phyloP scores from a whole-genome alignment of 2,888 invertebrate species.

The Mimas tiliae region DNA sequence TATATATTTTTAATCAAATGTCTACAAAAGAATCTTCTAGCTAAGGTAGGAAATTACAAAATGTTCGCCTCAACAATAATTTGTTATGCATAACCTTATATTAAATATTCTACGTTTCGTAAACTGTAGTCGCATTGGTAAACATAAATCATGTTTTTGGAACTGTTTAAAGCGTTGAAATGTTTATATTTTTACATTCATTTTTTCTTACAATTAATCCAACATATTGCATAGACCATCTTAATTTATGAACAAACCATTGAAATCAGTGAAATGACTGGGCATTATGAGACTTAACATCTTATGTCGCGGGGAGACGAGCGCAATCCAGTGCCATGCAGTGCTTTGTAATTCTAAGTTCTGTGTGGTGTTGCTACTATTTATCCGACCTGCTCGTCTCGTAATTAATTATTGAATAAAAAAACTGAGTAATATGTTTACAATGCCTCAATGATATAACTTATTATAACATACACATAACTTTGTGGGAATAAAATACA shows the following conservation, averaged over 20 bases:
- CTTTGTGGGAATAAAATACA: slow-evolving; percentile 3
- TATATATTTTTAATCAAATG: no score
- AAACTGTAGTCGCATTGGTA: background rate
- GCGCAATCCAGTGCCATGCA: no score
- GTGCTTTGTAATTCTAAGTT: no score
- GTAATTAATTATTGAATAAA: no score
- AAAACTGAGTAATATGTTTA: no score
- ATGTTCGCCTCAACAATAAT: background rate
- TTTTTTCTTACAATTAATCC: background rate
- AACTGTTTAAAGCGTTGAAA: background rate
- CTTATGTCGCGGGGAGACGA: no score
- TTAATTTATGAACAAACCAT: background rate
- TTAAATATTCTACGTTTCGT: slow-evolving; percentile 1
- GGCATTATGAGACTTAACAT: no score
- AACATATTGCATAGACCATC: background rate
- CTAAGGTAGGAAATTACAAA: no score
- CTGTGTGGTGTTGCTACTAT: no score
- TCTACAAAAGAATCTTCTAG: no score
- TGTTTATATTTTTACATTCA: background rate
- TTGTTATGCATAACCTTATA: background rate
- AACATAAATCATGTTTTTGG: slow-evolving; percentile 4
- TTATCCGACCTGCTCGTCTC: no score
- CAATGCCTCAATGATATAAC: background rate
- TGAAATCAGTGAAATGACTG: no score
- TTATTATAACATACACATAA: slow-evolving; percentile 13